Percentiles rank a stretch among this genome's conserved stretches.
Evolutionary conservation across 2,113 vertebrate species (phyloP).

Genomic region (Ranitomeya variabilis): DNA sequence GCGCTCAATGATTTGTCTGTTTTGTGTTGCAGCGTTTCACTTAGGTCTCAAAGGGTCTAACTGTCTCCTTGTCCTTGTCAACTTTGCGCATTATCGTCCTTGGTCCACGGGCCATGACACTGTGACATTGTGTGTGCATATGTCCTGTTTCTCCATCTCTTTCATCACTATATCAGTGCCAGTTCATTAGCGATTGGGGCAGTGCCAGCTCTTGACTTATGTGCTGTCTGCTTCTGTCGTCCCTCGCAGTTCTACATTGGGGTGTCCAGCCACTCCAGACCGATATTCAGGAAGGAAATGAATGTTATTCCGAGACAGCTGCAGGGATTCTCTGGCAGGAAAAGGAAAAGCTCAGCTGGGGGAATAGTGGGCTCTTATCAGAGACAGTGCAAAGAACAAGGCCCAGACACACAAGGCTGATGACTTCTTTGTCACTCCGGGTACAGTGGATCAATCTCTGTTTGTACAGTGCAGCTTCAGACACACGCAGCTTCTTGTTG

Average conservation of each 20-base stretch:
- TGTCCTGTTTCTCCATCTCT: slow-evolving; percentile 43
- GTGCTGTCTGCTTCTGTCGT: slow-evolving; percentile 49
- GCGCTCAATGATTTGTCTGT: background rate
- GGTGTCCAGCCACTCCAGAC: slow-evolving; percentile 31
- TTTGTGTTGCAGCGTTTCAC: background rate
- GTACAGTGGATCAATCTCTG: slow-evolving; percentile 44
- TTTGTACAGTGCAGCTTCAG: slow-evolving; percentile 46
- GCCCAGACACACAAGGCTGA: slow-evolving; percentile 42
- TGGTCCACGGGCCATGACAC: slow-evolving; percentile 41
- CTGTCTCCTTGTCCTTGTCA: slow-evolving; percentile 40
- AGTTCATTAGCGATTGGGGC: slow-evolving; percentile 51
- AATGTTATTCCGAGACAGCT: slow-evolving; percentile 61
- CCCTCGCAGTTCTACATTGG: slow-evolving; percentile 33
- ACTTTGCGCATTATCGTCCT: slow-evolving; percentile 24
- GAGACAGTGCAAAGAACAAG: background rate
- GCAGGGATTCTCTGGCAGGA: slow-evolving; percentile 58
- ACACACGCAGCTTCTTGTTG: slow-evolving; percentile 45
- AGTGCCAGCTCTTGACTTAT: slow-evolving; percentile 44
- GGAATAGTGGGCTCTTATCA: slow-evolving; percentile 53
- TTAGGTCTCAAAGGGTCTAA: background rate
- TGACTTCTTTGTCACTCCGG: slow-evolving; percentile 46
- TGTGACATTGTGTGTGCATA: slow-evolving; percentile 52
- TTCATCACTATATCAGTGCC: slow-evolving; percentile 48
- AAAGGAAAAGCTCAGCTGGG: slow-evolving; percentile 61
- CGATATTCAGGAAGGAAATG: slow-evolving; percentile 55